These are phyloP conservation scores for Rotaria macrura DNA, from an alignment of 2,888 invertebrate species.

Conservation along the genomic window DNA sequence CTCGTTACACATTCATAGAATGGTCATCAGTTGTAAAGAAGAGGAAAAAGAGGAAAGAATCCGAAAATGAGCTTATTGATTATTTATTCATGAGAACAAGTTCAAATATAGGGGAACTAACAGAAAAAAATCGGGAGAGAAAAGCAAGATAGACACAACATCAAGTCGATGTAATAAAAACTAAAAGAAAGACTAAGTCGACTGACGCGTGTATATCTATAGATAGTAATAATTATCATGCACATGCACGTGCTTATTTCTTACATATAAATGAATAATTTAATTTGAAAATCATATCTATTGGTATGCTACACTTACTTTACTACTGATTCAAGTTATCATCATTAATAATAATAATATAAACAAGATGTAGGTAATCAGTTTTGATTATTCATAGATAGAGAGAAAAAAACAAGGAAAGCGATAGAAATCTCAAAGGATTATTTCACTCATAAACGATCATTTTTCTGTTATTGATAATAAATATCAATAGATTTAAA, in stretches of 20 bases:
- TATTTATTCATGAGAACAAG: constrained; percentile 3
- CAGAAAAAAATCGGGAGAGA: not conserved
- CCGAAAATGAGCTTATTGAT: not conserved
- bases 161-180: not conserved
- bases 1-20: not conserved
- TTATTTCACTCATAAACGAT: not conserved
- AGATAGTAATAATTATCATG: not conserved
- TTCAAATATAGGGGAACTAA: not conserved
- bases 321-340: not conserved
- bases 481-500: not conserved
- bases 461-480: not conserved
- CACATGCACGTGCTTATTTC: not conserved
- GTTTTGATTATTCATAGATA: not conserved
- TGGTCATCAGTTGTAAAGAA: not conserved
- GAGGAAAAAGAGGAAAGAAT: not conserved
- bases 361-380: not conserved
- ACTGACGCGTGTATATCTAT: not conserved
- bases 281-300: not conserved
- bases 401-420: too few species aligned
- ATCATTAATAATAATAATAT: not conserved
- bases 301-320: not conserved
- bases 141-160: not conserved
- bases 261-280: not conserved
- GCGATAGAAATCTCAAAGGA: not conserved
- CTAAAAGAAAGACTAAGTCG: not conserved